These are phyloP conservation scores for Notodonta ziczac DNA, from an alignment of 2,888 invertebrate genomes.

Conservation along the genomic window DNA sequence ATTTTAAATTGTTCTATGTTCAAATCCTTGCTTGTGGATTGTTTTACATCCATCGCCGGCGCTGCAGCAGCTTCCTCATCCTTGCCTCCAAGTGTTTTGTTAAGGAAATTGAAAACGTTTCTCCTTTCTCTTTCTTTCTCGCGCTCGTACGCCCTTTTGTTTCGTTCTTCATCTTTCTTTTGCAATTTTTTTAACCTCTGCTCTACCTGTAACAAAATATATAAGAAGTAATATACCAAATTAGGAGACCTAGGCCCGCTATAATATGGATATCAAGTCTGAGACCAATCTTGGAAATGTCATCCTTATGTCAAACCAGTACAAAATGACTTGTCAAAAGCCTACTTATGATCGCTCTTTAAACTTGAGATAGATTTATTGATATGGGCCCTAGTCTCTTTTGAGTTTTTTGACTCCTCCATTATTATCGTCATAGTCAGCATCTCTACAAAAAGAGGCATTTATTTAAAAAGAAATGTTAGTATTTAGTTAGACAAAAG, in stretches of 20 bases:
- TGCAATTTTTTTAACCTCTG: slow-evolving; percentile 87
- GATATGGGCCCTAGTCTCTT: neutral
- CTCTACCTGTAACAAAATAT: slow-evolving; percentile 77
- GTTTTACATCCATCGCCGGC: slow-evolving; percentile 64
- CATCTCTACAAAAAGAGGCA: too few relatives aligned
- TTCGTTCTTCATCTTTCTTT: slow-evolving; percentile 86
- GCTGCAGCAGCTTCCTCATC: slow-evolving; percentile 39
- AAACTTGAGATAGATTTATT: too few relatives aligned
- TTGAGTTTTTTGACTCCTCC: too few relatives aligned
- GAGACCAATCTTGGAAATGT: too few relatives aligned
- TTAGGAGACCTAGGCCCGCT: neutral
- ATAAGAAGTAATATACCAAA: slow-evolving; percentile 1
- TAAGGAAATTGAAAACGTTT: slow-evolving; percentile 92
- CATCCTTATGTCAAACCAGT: too few relatives aligned
- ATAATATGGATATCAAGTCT: too few relatives aligned
- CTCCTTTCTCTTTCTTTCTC: slow-evolving; percentile 85
- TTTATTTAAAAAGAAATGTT: too few relatives aligned
- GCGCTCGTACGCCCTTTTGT: slow-evolving; percentile 86
- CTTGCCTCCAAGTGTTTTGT: slow-evolving; percentile 84
- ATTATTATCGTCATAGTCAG: too few relatives aligned
- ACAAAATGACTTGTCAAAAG: too few relatives aligned
- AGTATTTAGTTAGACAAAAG: too few relatives aligned
- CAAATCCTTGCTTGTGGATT: slow-evolving; percentile 86
- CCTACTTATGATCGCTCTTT: too few relatives aligned
- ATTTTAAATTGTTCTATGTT: slow-evolving; percentile 90